phyloP scores from a whole-genome alignment of 1,140 invertebrate species.

The Gryon sp. region DNA sequence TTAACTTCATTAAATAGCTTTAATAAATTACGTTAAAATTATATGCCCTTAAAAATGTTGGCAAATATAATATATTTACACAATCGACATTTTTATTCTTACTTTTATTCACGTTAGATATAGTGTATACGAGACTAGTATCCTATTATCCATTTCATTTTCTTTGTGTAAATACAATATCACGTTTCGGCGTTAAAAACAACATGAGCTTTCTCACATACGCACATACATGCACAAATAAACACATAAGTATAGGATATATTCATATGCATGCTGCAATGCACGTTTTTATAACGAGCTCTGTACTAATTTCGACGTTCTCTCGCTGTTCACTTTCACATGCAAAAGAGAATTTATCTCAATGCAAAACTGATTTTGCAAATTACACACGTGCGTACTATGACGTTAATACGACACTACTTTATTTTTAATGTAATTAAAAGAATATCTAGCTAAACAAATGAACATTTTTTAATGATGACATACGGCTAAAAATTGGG shows the following conservation, averaged over 20 bases:
- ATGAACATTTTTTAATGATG: constrained; percentile 32
- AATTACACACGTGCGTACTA: constrained; percentile 49
- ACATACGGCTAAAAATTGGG: background rate
- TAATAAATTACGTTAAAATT: too few species aligned
- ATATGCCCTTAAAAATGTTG: too few species aligned
- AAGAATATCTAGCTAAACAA: constrained; percentile 16
- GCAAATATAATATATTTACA: constrained; percentile 21
- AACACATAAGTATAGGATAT: too few species aligned
- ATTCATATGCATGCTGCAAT: constrained; percentile 57
- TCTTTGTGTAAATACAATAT: constrained; percentile 61
- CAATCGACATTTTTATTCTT: constrained; percentile 20
- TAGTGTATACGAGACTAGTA: constrained; percentile 49
- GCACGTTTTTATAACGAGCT: constrained; percentile 64
- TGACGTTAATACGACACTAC: constrained; percentile 45
- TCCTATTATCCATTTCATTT: constrained; percentile 56
- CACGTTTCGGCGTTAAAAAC: constrained; percentile 62
- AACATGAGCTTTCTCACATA: constrained; percentile 25
- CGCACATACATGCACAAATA: constrained; percentile 13
- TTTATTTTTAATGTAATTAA: constrained; percentile 50
- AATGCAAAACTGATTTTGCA: constrained; percentile 62
- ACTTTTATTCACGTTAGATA: constrained; percentile 35
- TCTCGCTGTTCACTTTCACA: constrained; percentile 54
- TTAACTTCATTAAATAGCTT: too few species aligned
- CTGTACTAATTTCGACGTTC: constrained; percentile 59
- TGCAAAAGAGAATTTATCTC: constrained; percentile 57